A percentile compares a stretch with the other conserved stretches of the same genome.
Conservation (phyloP, 2,113 vertebrate species). For the Procavia capensis region DNA sequence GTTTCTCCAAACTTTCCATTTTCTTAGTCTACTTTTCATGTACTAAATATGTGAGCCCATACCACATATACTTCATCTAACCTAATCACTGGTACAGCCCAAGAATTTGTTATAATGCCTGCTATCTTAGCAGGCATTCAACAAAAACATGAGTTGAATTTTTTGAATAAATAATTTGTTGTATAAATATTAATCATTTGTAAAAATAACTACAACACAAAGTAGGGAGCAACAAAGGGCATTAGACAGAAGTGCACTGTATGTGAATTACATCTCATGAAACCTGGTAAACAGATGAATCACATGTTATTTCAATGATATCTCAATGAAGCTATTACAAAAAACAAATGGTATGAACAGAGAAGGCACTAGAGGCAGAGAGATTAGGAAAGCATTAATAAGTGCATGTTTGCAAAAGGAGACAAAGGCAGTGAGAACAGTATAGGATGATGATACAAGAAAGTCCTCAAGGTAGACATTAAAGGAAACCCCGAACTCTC, state of each 20-base stretch:
- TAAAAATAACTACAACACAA: slow-evolving; percentile 14
- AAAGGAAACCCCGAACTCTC: background rate
- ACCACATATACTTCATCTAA: background rate
- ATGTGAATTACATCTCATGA: background rate
- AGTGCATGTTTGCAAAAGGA: background rate
- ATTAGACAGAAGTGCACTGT: background rate
- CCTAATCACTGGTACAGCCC: background rate
- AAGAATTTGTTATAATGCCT: background rate
- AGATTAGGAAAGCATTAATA: background rate
- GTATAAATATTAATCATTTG: background rate
- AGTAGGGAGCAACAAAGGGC: slow-evolving; percentile 6
- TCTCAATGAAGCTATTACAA: background rate
- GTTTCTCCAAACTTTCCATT: background rate
- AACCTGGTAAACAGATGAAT: background rate
- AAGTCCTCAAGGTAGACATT: background rate
- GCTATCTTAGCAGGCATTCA: background rate
- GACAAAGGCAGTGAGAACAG: background rate
- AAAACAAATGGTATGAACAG: background rate
- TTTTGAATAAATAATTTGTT: slow-evolving; percentile 22
- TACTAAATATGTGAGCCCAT: background rate
- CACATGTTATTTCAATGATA: background rate
- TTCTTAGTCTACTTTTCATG: background rate
- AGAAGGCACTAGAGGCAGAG: background rate
- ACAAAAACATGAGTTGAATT: slow-evolving; percentile 12
- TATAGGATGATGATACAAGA: background rate